Base-by-base conservation (phyloP, 2,797 vertebrate genomes). In the Chiroxiphia lanceolata region DNA sequence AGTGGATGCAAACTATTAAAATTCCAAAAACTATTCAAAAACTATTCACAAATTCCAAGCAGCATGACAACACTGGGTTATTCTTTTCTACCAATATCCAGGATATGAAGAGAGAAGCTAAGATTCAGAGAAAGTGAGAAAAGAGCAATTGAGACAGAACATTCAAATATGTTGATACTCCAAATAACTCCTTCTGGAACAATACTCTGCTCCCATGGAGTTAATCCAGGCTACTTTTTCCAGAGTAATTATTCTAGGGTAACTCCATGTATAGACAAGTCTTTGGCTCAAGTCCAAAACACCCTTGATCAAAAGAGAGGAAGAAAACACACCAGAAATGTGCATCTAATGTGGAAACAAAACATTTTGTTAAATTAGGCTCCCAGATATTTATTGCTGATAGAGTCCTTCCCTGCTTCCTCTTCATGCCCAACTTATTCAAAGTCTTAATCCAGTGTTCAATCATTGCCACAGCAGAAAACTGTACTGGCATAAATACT, bases 171-270 rank as follows among this genome's bases (percentile, higher is more conserved):
- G 60, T 42, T 77, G 60, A 60, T 45, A 93, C 19, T 83, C 81
- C 60, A 93, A 54, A 50, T 89, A 93, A 93, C 45, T 89, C 33
- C 44, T 83, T 71, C 74, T 93, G n/a, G 71, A 94, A 93, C 75
- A 93, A 87, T 74, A 68, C 71, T 70, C 33, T 54, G 67, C 54
- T 83, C 64, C 87, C 75, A 83, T 2, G 3, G 89, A 93, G 87
- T 83, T 96, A 93, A 91, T 94, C 92, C 95, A 85, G 75, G 53
- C 59, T 90, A 80, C 51, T 97, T 94, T 93, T 77, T 54, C 86
- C 83, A 74, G 19, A 89, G 75, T 70, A 91, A 95, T 95, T 97
- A 92, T 64, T 90, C 75, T 47, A 92, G 60, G 40, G 56, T 87
- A 95, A 88, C 40, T 84, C 27, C 10, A 0, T 61, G 87, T 78